A percentile compares a stretch with the other conserved stretches of the same genome.
These are phyloP conservation scores for Epizoanthus illoricatus DNA, from an alignment of 92 coral and sea anemone species.

Conservation along the genomic window DNA sequence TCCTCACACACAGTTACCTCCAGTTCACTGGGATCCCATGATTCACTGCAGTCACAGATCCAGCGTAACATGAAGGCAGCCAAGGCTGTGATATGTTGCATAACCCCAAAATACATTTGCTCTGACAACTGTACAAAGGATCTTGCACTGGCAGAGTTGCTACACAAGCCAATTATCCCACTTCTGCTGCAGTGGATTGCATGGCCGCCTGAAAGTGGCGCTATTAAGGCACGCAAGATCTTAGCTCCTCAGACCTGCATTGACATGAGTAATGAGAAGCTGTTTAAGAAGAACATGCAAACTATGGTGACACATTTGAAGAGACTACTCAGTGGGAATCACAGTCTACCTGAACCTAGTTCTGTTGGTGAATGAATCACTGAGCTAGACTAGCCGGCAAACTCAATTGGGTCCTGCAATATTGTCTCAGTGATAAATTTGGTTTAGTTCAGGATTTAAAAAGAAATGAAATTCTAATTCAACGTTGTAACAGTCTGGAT, in stretches of 20 bases:
- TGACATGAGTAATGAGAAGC: slow-evolving; percentile 88
- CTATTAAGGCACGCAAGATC: slow-evolving; percentile 71
- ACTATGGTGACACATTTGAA: slow-evolving; percentile 58
- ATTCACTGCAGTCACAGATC: slow-evolving; percentile 66
- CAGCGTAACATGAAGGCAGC: slow-evolving; percentile 79
- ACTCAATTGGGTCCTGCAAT: no score
- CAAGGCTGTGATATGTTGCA: slow-evolving; percentile 80
- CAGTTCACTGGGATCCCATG: slow-evolving; percentile 36
- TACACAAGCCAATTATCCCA: slow-evolving; percentile 84
- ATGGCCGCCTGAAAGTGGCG: slow-evolving; percentile 89
- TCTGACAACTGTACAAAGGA: slow-evolving; percentile 92
- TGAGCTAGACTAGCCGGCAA: no score
- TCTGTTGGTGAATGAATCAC: not conserved
- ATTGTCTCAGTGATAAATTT: no score
- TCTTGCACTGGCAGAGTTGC: slow-evolving; percentile 72
- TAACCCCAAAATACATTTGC: slow-evolving; percentile 84
- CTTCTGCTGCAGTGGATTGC: slow-evolving; percentile 87
- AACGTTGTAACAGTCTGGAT: no score
- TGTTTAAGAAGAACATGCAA: slow-evolving; percentile 64
- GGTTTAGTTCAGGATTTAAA: no score
- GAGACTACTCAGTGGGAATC: slow-evolving; percentile 46
- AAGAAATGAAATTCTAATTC: no score
- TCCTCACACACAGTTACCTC: slow-evolving; percentile 15
- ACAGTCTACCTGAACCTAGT: no score
- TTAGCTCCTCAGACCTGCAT: slow-evolving; percentile 69